These are phyloP conservation scores for Podotricha telesiphe DNA, from an alignment of 2,888 invertebrate genomes.

Conservation along the genomic window DNA sequence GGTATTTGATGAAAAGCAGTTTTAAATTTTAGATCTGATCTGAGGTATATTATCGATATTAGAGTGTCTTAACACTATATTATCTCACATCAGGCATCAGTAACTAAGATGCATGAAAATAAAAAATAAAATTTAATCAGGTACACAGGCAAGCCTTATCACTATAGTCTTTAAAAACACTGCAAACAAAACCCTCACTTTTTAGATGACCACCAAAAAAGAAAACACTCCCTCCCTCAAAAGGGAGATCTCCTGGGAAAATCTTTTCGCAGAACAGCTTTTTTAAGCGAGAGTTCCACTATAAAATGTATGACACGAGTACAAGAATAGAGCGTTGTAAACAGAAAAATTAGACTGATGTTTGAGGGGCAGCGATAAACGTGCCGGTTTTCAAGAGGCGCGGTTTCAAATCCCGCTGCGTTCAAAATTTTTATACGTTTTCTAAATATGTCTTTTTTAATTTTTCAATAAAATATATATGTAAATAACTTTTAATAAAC, in stretches of 20 bases:
- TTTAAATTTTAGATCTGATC: too few species aligned
- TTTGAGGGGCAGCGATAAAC: slow-evolving; percentile 3
- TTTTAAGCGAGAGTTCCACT: neutral
- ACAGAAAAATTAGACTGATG: slow-evolving; percentile 21
- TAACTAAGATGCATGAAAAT: neutral
- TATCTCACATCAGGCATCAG: too few species aligned
- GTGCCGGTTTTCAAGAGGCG: too few species aligned
- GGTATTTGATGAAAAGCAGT: too few species aligned
- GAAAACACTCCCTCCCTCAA: neutral
- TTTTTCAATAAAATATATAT: too few species aligned
- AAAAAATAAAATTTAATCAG: neutral
- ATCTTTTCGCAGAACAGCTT: slow-evolving; percentile 1
- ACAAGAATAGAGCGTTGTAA: slow-evolving; percentile 7
- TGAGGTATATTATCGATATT: too few species aligned
- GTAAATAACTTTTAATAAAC: slow-evolving; percentile 17
- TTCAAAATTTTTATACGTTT: too few species aligned
- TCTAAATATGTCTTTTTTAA: too few species aligned
- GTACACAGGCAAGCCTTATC: neutral
- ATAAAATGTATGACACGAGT: slow-evolving; percentile 12
- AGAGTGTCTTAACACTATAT: too few species aligned
- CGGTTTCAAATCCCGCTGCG: too few species aligned
- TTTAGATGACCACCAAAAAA: slow-evolving; percentile 21
- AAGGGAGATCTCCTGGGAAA: slow-evolving; percentile 1
- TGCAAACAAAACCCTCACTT: neutral
- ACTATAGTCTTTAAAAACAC: neutral